Base-by-base conservation (phyloP, 1,140 invertebrate species). In the Plutomurus gul region DNA sequence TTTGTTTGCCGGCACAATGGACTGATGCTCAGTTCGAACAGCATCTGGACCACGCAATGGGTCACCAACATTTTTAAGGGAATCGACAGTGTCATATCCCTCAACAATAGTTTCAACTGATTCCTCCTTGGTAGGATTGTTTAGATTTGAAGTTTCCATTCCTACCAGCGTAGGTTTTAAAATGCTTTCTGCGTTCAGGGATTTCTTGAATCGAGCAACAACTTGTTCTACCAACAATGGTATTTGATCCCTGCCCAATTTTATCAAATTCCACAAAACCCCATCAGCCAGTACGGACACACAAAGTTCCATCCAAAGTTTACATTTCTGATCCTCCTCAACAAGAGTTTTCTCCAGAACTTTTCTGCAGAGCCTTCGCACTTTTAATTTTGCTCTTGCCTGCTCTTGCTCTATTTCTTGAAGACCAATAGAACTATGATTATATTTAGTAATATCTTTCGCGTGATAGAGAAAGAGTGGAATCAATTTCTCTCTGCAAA, bases 241-340 rank as follows among this genome's bases (percentile, higher is more conserved):
- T 18, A 84, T 33, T 46, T 80, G 27, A 8, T 81, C 56, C 22
- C 65, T 71, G 16, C 79, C 83, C 33, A 84, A 27, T n/a, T 60
- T 22, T 43, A 84, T 79, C 11, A 82, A 72, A 40, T 82, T 84
- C 81, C 81, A 82, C 13, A 84, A 40, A 13, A 84, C 83, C 27
- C 81, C 83, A 70, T 82, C 81, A 0, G 37, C 74, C 56, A 84
- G 46, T 11, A 84, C 81, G 16, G 83, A 70, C 4, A 84, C 46
- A 47, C 76, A 77, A 3, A 84, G 47, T 76, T 84, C 81, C 25
- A 72, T 36, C 81, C 83, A 82, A 11, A 84, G 40, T 40, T 49
- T 77, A 33, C 83, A 84, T 5, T 82, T 77, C 30, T 33, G 33
- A 30, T 84, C 81, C 20, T 82, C 83, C 11, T 71, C 25, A 0